Percentiles rank a stretch among this genome's conserved stretches.
Evolutionary conservation across 2,888 invertebrate genomes (phyloP).

Genomic region (Drosophila hamatofila): DNA sequence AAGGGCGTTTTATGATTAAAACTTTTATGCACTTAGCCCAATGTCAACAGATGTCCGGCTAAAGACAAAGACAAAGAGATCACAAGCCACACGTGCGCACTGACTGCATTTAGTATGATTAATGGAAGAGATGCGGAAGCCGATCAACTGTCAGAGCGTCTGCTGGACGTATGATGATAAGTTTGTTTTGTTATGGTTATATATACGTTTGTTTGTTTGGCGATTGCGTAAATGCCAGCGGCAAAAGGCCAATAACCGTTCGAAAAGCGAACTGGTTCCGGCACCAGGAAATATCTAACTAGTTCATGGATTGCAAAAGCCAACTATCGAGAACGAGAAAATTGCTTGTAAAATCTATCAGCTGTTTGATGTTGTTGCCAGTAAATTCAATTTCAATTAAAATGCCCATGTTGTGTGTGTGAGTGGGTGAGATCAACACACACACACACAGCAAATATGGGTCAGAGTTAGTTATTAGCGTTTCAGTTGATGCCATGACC

Average conservation of each 20-base stretch:
- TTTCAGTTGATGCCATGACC: conserved; percentile 64
- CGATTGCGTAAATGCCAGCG: conserved; percentile 42
- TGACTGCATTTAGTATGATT: conserved; percentile 43
- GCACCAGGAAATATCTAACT: conserved; percentile 35
- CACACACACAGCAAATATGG: conserved; percentile 42
- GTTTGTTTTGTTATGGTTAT: conserved; percentile 35
- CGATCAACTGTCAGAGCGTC: conserved; percentile 22
- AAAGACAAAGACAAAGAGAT: conserved; percentile 31
- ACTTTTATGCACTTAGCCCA: conserved; percentile 49
- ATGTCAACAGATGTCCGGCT: conserved; percentile 47
- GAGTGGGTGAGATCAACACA: conserved; percentile 26
- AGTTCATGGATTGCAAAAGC: conserved; percentile 32
- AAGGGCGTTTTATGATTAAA: conserved; percentile 34
- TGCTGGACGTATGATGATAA: conserved; percentile 11
- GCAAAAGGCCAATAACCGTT: conserved; percentile 41
- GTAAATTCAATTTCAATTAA: conserved; percentile 69
- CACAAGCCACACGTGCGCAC: conserved; percentile 14
- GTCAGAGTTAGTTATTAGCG: conserved; percentile 75
- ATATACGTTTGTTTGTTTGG: conserved; percentile 27
- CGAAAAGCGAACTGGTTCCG: conserved; percentile 35
- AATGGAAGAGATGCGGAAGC: conserved; percentile 54
- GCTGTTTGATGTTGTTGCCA: conserved; percentile 14
- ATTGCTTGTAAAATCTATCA: conserved; percentile 21
- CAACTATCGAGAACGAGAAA: conserved; percentile 31
- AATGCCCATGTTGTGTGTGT: conserved; percentile 31